Conservation (phyloP, 2,113 vertebrate genomes). For the Drymodes brunneopygia region DNA sequence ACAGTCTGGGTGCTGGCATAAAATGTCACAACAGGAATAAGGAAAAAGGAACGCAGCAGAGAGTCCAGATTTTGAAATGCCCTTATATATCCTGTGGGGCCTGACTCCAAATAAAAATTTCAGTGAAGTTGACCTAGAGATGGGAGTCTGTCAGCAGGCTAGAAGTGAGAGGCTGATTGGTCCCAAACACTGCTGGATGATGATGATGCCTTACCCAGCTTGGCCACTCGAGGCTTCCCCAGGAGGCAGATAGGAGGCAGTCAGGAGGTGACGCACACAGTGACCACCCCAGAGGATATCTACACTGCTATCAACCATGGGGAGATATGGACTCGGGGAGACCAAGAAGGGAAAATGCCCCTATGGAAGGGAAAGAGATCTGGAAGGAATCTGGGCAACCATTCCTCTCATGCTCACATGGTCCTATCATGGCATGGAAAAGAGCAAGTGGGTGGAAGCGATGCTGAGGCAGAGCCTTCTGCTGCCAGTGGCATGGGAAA, state of each 20-base stretch:
- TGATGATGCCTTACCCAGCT: not conserved
- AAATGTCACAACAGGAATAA: not conserved
- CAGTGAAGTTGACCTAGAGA: not conserved
- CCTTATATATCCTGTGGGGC: not conserved
- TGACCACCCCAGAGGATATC: fast-evolving
- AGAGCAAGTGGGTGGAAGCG: fast-evolving
- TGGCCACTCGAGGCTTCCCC: not conserved
- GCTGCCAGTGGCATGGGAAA: not conserved
- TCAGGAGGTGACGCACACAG: fast-evolving
- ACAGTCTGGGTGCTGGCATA: not conserved
- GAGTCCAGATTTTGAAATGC: not conserved
- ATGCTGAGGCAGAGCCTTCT: fast-evolving
- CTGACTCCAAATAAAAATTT: not conserved
- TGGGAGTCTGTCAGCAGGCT: not conserved
- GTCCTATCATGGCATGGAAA: not conserved
- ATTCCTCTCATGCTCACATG: not conserved
- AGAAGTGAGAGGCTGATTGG: not conserved
- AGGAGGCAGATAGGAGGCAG: not conserved
- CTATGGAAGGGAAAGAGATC: not conserved
- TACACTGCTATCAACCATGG: fast-evolving
- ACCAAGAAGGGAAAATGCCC: fast-evolving
- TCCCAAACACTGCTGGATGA: not conserved
- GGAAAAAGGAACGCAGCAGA: not conserved
- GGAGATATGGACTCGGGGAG: fast-evolving
- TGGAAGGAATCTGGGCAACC: not conserved